phyloP scores from a whole-genome alignment of 2,888 invertebrate species.

The Imbricaverruca yamaguchii region DNA sequence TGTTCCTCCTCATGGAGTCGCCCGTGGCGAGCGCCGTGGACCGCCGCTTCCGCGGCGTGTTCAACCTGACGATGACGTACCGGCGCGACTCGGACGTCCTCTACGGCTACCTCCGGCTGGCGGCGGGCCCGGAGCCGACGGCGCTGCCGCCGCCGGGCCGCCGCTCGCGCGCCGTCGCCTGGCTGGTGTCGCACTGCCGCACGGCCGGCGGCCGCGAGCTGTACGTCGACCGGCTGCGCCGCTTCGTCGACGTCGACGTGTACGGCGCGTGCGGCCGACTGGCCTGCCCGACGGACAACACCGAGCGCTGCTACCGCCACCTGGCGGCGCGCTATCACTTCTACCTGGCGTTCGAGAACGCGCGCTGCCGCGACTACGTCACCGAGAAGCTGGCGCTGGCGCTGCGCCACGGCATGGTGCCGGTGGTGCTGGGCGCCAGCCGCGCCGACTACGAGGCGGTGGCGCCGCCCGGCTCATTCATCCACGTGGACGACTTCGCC shows the following conservation, averaged over 20 bases:
- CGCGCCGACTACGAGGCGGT: neutral
- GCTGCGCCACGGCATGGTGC: slow-evolving; percentile 6
- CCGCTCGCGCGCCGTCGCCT: neutral
- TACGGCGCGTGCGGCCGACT: neutral
- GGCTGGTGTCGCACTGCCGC: neutral
- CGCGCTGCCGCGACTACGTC: neutral
- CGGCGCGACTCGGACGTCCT: slow-evolving; percentile 27
- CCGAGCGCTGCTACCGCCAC: neutral
- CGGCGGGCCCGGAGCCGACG: too few relatives aligned
- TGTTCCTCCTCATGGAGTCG: slow-evolving; percentile 33
- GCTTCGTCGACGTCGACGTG: neutral
- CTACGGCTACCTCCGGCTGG: slow-evolving; percentile 18
- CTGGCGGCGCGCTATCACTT: neutral
- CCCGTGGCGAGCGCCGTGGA: slow-evolving; percentile 25
- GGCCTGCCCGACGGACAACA: neutral
- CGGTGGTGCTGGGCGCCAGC: slow-evolving; percentile 24
- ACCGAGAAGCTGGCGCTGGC: neutral
- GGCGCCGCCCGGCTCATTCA: slow-evolving; percentile 24
- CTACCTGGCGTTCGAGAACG: slow-evolving; percentile 16
- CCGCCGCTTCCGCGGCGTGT: slow-evolving; percentile 12
- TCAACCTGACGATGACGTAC: slow-evolving; percentile 30
- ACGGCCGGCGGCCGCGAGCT: neutral
- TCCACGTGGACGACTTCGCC: slow-evolving; percentile 26
- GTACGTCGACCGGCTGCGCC: neutral
- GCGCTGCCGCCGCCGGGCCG: too few relatives aligned